A percentile compares a stretch with the other conserved stretches of the same genome.
Evolutionary conservation across 2,888 invertebrate genomes (phyloP).

Genomic region (Lasioglossum figueresi): DNA sequence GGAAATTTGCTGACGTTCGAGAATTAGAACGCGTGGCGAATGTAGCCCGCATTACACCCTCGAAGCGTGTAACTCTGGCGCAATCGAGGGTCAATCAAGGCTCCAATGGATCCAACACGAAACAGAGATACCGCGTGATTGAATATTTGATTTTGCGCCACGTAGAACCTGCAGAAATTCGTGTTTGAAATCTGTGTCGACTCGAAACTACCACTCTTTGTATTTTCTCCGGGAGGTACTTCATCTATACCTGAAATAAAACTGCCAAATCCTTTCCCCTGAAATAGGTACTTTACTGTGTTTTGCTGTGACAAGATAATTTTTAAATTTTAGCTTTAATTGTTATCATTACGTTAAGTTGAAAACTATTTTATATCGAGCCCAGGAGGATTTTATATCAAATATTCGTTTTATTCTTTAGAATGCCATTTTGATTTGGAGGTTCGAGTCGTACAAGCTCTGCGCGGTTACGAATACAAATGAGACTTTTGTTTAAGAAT

Average conservation of each 20-base stretch:
- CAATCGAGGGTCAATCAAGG: constrained; percentile 43
- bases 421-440: neutral
- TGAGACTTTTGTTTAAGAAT: constrained; percentile 11
- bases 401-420: neutral
- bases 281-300: neutral
- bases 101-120: constrained; percentile 2
- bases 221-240: neutral
- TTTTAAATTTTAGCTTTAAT: neutral
- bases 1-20: constrained; percentile 52
- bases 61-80: constrained; percentile 2
- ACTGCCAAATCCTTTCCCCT: neutral
- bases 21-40: constrained; percentile 54
- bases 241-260: neutral
- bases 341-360: neutral
- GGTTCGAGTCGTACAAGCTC: neutral
- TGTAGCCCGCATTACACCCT: constrained; percentile 22
- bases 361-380: neutral
- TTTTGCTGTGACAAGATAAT: no score
- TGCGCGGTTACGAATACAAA: constrained; percentile 2
- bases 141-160: neutral
- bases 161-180: constrained; percentile 25
- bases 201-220: neutral
- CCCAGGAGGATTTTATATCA: neutral
- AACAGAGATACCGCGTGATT: constrained; percentile 34
- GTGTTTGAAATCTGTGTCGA: constrained; percentile 4